phyloP scores from a whole-genome alignment of 2,888 invertebrate genomes.

The Ferdinandea cuprea region DNA sequence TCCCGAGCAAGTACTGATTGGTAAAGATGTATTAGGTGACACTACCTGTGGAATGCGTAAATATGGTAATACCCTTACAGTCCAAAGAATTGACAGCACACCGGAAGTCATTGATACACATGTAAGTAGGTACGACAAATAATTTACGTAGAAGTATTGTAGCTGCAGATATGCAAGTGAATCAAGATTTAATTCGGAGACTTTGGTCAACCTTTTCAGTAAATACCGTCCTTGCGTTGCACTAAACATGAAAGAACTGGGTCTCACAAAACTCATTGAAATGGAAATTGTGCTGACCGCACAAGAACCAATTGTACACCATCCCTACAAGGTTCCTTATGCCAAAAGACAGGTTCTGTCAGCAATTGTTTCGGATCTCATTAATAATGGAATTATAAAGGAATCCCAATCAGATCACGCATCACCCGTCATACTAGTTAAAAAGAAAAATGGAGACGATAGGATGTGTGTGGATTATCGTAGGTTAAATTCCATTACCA shows the following conservation, averaged over 20 bases:
- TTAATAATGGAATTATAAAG: neutral
- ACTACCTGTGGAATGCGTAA: neutral
- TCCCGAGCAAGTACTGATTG: neutral
- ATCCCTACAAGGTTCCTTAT: slow-evolving; percentile 12
- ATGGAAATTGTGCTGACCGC: neutral
- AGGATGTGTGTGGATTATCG: slow-evolving; percentile 26
- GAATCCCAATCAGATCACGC: slow-evolving; percentile 19
- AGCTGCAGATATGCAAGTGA: too few relatives aligned
- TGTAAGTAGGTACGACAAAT: too few relatives aligned
- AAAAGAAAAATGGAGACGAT: slow-evolving; percentile 33
- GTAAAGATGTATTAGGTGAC: slow-evolving; percentile 5
- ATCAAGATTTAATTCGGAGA: neutral
- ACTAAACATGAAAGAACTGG: neutral
- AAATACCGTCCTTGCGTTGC: slow-evolving; percentile 4
- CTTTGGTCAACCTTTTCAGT: neutral
- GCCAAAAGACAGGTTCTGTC: neutral
- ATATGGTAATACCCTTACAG: neutral
- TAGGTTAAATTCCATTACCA: neutral
- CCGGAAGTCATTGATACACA: neutral
- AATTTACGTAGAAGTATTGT: too few relatives aligned
- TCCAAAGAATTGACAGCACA: neutral
- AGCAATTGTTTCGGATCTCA: neutral
- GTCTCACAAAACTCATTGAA: neutral
- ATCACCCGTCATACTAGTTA: slow-evolving; percentile 17
- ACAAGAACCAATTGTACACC: neutral